Evolutionary conservation across 2,797 vertebrate species (phyloP), one percentile per base, ranked within the genome.

Genomic region (Threskiornis aethiopicus): DNA sequence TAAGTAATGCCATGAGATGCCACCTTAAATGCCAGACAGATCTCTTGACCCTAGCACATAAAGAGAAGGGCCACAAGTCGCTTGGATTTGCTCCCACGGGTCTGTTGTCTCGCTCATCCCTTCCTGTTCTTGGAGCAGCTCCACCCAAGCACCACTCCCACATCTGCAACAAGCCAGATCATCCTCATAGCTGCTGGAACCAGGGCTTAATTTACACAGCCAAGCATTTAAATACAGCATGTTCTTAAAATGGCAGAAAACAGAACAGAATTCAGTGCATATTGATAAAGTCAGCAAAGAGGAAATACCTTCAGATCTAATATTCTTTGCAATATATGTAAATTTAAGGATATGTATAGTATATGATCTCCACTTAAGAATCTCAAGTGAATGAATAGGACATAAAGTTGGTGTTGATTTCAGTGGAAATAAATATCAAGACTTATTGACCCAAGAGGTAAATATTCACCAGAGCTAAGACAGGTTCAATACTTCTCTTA

Each of bases 101-200:
- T 54, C 61, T 90, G 64, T 35, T 87, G 65, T 44, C 35, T 95
- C 91, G 82, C 42, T 55, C 70, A 73, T 72, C 69, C 55, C 70
- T 96, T 93, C 85, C 93, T 92, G 84, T 64, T 89, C 67, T 54
- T 75, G 31, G 21, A 92, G 41, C 91, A 76, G 28, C 84, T 86
- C 92, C 94, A 96, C 96, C 94, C 87, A 94, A 89, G 84, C 65
- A 91, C 84, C 12, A 3, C 89, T 84, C 93, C 90, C 84, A 92
- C 69, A 86, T 83, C 82, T 96, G 94, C 69, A 61, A 55, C 90
- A 92, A 69, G 39, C 35, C 51, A 78, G 42, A 83, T 62, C 29
- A 31, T 87, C 41, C 14, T 65, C 62, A 70, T 2, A 62, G 46
- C 35, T 80, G 42, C 55, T 96, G 81, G 82, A 88, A 79, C 5